Base-by-base conservation (phyloP, 2,888 invertebrate species). In the Clanis bilineata region DNA sequence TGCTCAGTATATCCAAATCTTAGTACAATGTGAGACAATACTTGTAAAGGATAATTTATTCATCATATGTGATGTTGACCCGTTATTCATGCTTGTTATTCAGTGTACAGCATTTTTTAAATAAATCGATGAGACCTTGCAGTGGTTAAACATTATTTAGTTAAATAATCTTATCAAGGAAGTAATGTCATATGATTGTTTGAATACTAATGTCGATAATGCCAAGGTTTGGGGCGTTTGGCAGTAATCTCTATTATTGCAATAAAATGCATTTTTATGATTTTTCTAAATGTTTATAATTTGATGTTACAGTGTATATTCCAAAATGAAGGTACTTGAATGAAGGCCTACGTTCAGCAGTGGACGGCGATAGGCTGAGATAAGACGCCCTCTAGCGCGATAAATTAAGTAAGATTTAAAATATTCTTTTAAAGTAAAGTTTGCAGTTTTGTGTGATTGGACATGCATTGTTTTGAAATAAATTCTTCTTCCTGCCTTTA, bases 41-140 rank as follows among this genome's bases (percentile, higher is more conserved):
- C 28, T 51, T 18, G 10, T 51, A 10, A 32, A 32, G 32, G 28
- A 32, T 51, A 51, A 51, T 51, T 3, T 51, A 51, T 51, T 51
- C 51, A 51, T 51, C 18, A 25, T 25, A 32, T 51, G 51, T 51
- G 47, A 51, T 18, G 47, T 18, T 32, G 28, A 18, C 32, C 51
- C 28, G 51, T 51, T 51, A 51, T 32, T 44, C 51, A 18, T 51
- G 28, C 28, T 51, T 32, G 10, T 9, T 32, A 51, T 51, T 32
- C 51, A 21, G 51, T 28, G 32, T 18, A 51, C 32, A 32, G 18
- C 18, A 18, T 51, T 51, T 51, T 36, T 51, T 18, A 28, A 47
- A 28, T 47, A 47, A 18, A 28, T 51, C 28, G 10, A 32, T 51
- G 21, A 32, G 51, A 51, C 51, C 32, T 32, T 51, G 51, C 32